phyloP scores from a whole-genome alignment of 2,113 vertebrate species.

The Herpetotheres cachinnans region DNA sequence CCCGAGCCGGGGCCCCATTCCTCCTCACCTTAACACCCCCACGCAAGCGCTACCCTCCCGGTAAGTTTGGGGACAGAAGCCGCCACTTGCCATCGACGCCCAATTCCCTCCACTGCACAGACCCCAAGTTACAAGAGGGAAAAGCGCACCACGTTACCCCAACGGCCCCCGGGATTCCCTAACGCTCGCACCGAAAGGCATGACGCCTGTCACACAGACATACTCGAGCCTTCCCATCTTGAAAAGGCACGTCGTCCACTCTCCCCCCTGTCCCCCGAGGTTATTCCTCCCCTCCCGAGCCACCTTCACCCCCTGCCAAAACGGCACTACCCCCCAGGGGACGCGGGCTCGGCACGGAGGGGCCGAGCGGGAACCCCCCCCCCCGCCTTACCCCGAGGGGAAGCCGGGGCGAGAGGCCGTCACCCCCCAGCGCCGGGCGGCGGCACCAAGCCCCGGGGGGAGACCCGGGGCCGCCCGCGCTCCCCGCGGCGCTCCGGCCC shows the following conservation, averaged over 20 bases:
- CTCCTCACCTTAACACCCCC: background rate
- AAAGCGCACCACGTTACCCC: background rate
- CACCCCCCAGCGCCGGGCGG: too few species aligned
- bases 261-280: background rate
- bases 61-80: background rate
- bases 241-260: rapidly evolving
- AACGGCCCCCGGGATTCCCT: rapidly evolving
- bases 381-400: background rate
- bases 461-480: background rate
- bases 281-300: too few species aligned
- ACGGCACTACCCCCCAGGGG: background rate
- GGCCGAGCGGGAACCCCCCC: background rate
- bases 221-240: rapidly evolving
- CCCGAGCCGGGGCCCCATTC: background rate
- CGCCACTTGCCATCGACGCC: background rate
- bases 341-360: background rate
- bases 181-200: rapidly evolving
- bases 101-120: background rate
- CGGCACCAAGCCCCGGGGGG: background rate
- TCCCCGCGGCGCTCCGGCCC: background rate
- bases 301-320: background rate
- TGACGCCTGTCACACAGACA: rapidly evolving
- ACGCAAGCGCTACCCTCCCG: background rate
- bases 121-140: too few species aligned
- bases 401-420: background rate